Evolutionary conservation across 1,140 invertebrate species (phyloP), one percentile per base, ranked within the genome.

Genomic region (Grapholita molesta): DNA sequence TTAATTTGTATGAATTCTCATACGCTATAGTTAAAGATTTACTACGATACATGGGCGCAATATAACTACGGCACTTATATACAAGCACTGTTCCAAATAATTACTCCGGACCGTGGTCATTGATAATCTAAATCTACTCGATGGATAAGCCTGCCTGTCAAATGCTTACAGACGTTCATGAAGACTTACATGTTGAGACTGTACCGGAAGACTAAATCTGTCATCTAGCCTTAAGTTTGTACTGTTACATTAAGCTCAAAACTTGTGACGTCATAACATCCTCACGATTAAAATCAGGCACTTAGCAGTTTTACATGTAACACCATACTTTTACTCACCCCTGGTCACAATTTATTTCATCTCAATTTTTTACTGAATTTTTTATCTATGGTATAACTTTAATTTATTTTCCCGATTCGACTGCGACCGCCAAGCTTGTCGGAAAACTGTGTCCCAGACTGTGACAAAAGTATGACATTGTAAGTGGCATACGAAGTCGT

Each of bases 1-100:
- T 80, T 84, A 85, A 72, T 69, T 69, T 67, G 73, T 83, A 83
- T 80, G 79, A 80, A 84, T 42, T 70, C 18, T 83, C 80, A 80
- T 82, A 81, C 71, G 35, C 73, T 80, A 77, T 79, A 77, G 75
- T 71, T 42, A 69, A 33, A 55, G 61, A 76, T 64, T 69, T 86
- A 85, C 79, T 85, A 85, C 83, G 80, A 70, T 82, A 77, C 75
- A 78, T 77, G 73, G 71, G 80, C 75, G 79, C 78, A 75, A 77
- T 70, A 67, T 72, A 57, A 69, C 72, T 78, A 73, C 57, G 61
- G 71, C 67, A 68, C 66, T 68, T 70, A 18, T 64, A 61, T 70
- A 70, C 67, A 67, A 71, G 65, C 69, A 35, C 71, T 64, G 32
- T 48, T 69, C 55, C 64, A 71, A 69, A 70, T 42, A 52, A 53